These are phyloP conservation scores for Aurelia aurita complex sp. Pacific DNA, from an alignment of 30 jellyfish, hydroid and myxozoan genomes.

Conservation along the genomic window DNA sequence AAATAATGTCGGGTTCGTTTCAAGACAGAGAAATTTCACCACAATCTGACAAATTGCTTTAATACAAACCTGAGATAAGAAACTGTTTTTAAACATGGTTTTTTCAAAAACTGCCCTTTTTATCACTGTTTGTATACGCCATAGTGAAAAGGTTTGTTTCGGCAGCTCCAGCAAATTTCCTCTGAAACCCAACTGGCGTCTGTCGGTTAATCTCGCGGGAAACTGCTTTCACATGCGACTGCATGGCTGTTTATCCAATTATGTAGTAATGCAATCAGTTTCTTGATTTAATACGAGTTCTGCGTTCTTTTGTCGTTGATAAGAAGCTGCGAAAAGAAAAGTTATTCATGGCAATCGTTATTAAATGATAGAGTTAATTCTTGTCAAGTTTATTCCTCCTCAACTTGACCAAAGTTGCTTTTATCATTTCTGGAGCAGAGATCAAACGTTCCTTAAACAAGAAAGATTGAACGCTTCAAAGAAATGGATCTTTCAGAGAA, in stretches of 20 bases:
- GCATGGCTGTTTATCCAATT: constrained; percentile 52
- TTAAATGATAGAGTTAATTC: constrained; percentile 4
- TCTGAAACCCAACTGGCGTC: constrained; percentile 65
- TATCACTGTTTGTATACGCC: constrained; percentile 19
- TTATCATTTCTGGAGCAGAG: too few species aligned
- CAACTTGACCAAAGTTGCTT: too few species aligned
- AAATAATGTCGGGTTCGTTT: constrained; percentile 24
- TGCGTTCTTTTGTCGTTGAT: constrained; percentile 22
- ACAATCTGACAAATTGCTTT: constrained; percentile 49
- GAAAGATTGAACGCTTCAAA: too few species aligned
- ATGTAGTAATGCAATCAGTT: constrained; percentile 50
- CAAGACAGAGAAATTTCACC: constrained; percentile 3
- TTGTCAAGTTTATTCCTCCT: too few species aligned
- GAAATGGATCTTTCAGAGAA: too few species aligned
- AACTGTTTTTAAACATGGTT: constrained; percentile 35
- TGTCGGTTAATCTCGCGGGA: constrained; percentile 54
- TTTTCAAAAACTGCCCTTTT: constrained; percentile 10
- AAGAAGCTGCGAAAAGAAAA: constrained; percentile 27
- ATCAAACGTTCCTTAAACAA: too few species aligned
- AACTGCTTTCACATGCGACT: constrained; percentile 17
- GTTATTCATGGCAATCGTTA: constrained; percentile 38
- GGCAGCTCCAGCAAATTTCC: constrained; percentile 54
- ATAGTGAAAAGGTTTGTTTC: constrained; percentile 42
- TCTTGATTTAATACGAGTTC: constrained; percentile 39
- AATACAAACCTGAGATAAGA: constrained; percentile 34